Evolutionary conservation across 2,797 vertebrate species (phyloP).

Genomic region (Antennarius maculatus): DNA sequence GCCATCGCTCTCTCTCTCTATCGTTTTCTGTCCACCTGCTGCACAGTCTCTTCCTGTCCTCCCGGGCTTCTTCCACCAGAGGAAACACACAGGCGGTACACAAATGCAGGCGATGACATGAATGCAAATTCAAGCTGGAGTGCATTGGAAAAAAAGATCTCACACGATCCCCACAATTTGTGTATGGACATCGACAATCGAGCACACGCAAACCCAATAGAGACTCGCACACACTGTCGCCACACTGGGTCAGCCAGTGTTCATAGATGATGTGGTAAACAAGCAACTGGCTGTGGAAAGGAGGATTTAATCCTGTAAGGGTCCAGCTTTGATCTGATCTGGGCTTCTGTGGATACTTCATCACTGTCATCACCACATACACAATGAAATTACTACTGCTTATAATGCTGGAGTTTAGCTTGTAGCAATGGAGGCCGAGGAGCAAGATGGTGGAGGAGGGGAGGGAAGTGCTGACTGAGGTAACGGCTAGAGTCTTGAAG

Average conservation of each 20-base stretch:
- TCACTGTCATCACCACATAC: constrained; percentile 80
- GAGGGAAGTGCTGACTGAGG: constrained; percentile 8
- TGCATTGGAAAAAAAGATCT: constrained; percentile 26
- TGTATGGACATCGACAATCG: constrained; percentile 32
- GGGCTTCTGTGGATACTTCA: constrained; percentile 70
- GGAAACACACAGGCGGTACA: constrained; percentile 23
- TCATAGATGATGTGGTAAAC: constrained; percentile 66
- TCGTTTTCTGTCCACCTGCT: constrained; percentile 76
- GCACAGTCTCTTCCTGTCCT: constrained; percentile 51
- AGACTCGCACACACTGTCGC: constrained; percentile 14
- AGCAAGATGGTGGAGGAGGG: constrained; percentile 1
- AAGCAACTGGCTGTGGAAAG: constrained; percentile 59
- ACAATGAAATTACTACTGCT: constrained; percentile 75
- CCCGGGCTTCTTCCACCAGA: constrained; percentile 35
- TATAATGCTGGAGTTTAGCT: constrained; percentile 57
- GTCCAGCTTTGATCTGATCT: constrained; percentile 77
- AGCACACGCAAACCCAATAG: background rate
- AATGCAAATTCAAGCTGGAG: constrained; percentile 52
- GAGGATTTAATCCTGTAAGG: constrained; percentile 77
- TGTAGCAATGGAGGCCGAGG: constrained; percentile 21
- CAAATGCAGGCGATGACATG: constrained; percentile 33
- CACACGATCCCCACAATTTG: constrained; percentile 30
- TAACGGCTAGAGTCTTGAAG: background rate
- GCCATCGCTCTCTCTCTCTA: constrained; percentile 69
- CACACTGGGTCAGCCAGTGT: constrained; percentile 30